phyloP scores from a whole-genome alignment of 2,113 vertebrate species.

The Engraulis encrasicolus region DNA sequence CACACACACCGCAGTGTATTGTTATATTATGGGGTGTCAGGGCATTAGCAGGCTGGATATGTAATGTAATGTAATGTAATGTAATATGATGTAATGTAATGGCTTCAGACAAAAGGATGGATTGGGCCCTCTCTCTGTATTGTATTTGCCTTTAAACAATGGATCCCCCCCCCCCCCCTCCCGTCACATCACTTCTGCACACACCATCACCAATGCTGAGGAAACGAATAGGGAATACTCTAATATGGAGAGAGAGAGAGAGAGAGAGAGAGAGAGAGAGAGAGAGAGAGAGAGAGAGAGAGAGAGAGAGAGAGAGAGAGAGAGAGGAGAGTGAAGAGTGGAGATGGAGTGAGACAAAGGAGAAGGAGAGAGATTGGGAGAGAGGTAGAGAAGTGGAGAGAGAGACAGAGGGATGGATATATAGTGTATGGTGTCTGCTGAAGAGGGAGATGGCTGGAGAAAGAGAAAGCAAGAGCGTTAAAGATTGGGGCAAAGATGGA shows the following conservation, averaged over 20 bases:
- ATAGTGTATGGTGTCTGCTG: too few species aligned
- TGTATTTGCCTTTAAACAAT: conserved; percentile 1
- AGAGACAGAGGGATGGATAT: too few species aligned
- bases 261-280: background rate
- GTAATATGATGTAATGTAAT: too few species aligned
- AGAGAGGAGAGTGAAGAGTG: too few species aligned
- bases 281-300: background rate
- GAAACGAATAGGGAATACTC: background rate
- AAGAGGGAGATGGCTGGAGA: too few species aligned
- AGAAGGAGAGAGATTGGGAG: too few species aligned
- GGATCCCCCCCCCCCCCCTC: background rate
- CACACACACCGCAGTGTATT: too few species aligned
- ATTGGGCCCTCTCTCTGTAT: background rate
- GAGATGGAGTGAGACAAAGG: too few species aligned
- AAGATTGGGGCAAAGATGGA: too few species aligned
- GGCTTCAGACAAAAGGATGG: background rate
- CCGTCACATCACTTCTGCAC: background rate
- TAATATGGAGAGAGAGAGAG: background rate
- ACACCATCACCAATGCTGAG: background rate
- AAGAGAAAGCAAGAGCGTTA: too few species aligned
- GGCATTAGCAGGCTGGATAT: conserved; percentile 5
- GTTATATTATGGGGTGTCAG: background rate
- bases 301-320: background rate
- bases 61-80: too few species aligned
- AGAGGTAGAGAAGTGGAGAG: background rate